Conservation (phyloP, 2,113 vertebrate species). For the Monopterus albus region DNA sequence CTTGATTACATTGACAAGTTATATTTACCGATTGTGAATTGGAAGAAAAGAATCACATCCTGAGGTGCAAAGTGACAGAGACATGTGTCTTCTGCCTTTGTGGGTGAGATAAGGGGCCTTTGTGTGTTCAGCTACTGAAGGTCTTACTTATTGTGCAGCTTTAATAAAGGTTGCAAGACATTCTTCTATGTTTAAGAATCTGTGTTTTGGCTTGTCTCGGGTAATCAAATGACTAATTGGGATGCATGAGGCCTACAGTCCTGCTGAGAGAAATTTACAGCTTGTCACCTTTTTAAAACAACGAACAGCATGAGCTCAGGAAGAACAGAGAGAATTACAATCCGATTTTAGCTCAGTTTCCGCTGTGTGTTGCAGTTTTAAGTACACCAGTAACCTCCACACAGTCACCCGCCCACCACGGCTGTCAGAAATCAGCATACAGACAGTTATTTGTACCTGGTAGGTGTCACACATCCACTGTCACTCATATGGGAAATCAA, state of each 20-base stretch:
- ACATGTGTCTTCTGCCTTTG: too few species aligned
- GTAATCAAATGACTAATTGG: conserved; percentile 38
- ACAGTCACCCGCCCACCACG: conserved; percentile 4
- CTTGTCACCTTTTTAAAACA: conserved; percentile 15
- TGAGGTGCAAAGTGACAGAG: not conserved
- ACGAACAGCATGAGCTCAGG: conserved; percentile 17
- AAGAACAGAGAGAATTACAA: conserved; percentile 2
- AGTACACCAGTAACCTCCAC: not conserved
- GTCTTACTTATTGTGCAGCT: not conserved
- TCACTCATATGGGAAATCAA: conserved; percentile 28
- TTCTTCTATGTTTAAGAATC: conserved; percentile 1
- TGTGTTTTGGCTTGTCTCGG: not conserved
- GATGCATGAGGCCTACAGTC: conserved; percentile 3
- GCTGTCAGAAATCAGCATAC: not conserved
- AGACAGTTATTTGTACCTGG: not conserved
- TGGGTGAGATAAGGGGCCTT: not conserved
- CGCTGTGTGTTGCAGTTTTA: not conserved
- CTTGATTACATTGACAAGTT: too few species aligned
- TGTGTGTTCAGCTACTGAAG: not conserved
- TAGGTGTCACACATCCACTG: not conserved
- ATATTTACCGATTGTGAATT: not conserved
- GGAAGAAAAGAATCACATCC: not conserved
- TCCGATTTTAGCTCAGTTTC: not conserved
- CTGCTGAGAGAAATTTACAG: conserved; percentile 37
- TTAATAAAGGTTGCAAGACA: not conserved